Evolutionary conservation across 2,797 vertebrate genomes (phyloP).

Genomic region (Mormyrus proboscirostris): DNA sequence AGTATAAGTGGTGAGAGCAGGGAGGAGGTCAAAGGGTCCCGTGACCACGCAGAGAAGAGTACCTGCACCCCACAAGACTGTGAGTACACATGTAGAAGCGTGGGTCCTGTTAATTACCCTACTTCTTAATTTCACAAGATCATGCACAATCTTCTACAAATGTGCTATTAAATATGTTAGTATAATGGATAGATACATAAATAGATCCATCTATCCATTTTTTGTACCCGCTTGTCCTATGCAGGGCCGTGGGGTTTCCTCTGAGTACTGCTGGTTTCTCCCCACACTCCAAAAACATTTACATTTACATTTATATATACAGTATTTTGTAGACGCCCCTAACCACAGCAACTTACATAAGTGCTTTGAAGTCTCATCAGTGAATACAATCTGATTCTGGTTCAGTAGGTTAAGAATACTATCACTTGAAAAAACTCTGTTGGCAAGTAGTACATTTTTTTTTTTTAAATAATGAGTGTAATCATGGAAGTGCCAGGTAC

Average conservation of each 20-base stretch:
- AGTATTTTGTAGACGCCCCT: not conserved
- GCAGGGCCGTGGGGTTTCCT: not conserved
- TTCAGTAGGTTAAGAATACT: not conserved
- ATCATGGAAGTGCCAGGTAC: too few species aligned
- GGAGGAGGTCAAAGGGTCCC: constrained; percentile 54
- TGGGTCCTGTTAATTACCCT: not conserved
- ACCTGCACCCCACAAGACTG: constrained; percentile 68
- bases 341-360: not conserved
- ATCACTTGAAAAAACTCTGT: too few species aligned
- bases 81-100: constrained; percentile 37
- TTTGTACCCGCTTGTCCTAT: not conserved
- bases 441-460: too few species aligned
- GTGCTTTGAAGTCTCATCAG: not conserved
- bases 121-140: not conserved
- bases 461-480: too few species aligned
- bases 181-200: not conserved
- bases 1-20: constrained; percentile 51
- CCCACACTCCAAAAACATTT: not conserved
- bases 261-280: not conserved
- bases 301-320: not conserved
- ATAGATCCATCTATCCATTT: not conserved
- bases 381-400: not conserved
- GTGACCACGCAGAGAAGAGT: constrained; percentile 55
- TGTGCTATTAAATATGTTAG: not conserved
- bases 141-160: not conserved